phyloP scores from a whole-genome alignment of 2,888 invertebrate genomes.

The Rhamnusium bicolor region DNA sequence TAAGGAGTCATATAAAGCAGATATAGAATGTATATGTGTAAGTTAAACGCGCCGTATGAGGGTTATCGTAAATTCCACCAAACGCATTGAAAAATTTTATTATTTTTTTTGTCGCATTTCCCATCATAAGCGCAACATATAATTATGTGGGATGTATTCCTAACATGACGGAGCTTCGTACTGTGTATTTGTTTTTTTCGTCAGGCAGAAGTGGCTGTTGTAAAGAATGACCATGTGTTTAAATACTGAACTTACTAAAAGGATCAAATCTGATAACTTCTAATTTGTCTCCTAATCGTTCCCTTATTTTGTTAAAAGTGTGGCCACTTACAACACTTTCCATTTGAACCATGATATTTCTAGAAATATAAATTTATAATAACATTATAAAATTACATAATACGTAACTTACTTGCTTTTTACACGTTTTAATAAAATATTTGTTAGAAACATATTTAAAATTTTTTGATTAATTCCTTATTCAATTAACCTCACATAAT shows the following conservation, averaged over 20 bases:
- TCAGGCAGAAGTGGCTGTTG: no score
- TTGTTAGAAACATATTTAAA: constrained; percentile 79
- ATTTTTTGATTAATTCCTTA: constrained; percentile 21
- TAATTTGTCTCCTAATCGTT: constrained; percentile 84
- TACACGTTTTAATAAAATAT: constrained; percentile 79
- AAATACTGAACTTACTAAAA: constrained; percentile 81
- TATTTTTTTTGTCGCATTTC: no score
- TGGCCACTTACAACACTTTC: constrained; percentile 88
- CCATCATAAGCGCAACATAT: no score
- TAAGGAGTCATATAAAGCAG: no score
- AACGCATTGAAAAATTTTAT: no score
- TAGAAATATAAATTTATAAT: constrained; percentile 67
- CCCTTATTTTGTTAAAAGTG: constrained; percentile 77
- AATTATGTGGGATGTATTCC: no score
- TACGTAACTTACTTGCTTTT: constrained; percentile 82
- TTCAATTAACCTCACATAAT: background rate
- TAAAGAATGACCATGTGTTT: no score
- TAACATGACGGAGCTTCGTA: no score
- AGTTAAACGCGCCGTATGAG: no score
- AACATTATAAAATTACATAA: constrained; percentile 30
- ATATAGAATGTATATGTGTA: no score
- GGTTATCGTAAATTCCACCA: no score
- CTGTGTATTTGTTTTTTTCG: no score
- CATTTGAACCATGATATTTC: constrained; percentile 83
- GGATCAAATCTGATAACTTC: constrained; percentile 86